A percentile compares a stretch with the other conserved stretches of the same genome.
Conservation (phyloP, 2,888 invertebrate genomes). For the Metallyticus violacea region DNA sequence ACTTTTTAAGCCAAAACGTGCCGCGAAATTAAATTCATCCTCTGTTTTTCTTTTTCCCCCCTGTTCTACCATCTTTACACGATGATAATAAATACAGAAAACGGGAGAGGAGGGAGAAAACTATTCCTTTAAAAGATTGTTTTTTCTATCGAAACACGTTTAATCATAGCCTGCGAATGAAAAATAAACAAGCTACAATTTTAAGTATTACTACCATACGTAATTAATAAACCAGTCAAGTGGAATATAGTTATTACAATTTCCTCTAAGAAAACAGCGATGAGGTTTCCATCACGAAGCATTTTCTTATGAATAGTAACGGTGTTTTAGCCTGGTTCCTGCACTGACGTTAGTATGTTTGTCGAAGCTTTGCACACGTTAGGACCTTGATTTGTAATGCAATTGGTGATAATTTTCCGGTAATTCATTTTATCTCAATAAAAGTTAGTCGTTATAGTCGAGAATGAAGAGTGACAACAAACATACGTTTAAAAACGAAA, state of each 20-base stretch:
- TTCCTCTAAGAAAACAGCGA: background rate
- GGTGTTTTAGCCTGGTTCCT: background rate
- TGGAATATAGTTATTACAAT: background rate
- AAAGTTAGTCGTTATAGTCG: too few relatives aligned
- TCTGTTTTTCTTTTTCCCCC: background rate
- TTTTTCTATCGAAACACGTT: slow-evolving; percentile 2
- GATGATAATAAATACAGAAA: background rate
- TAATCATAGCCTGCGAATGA: background rate
- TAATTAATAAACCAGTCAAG: background rate
- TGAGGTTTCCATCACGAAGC: background rate
- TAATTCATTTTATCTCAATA: too few relatives aligned
- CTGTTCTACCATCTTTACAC: background rate
- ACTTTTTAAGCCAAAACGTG: background rate
- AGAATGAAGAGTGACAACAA: too few relatives aligned
- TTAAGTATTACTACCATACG: background rate
- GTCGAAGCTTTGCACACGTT: too few relatives aligned
- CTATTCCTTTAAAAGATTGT: background rate
- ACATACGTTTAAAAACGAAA: too few relatives aligned
- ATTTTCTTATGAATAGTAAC: background rate
- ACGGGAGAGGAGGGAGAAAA: background rate
- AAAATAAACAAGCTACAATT: slow-evolving; percentile 1
- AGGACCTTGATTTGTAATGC: too few relatives aligned
- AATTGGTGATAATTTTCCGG: too few relatives aligned
- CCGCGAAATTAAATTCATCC: slow-evolving; percentile 10
- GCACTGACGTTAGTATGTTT: background rate